Evolutionary conservation across 2,888 invertebrate species (phyloP).

Genomic region (Phorcus lineatus): DNA sequence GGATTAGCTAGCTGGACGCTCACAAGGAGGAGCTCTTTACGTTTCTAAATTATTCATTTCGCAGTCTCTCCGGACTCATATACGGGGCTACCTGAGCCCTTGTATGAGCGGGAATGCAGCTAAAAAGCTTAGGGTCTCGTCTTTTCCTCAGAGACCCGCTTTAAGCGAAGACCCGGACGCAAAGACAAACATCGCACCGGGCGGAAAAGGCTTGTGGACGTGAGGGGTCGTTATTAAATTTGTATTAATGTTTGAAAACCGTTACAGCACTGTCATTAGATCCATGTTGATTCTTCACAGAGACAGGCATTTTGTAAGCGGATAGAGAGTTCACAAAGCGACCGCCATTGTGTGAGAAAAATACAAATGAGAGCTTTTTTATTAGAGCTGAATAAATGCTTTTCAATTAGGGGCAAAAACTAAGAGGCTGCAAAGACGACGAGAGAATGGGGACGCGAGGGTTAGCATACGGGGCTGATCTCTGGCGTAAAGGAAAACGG

Average conservation of each 20-base stretch:
- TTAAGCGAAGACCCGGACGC: background rate
- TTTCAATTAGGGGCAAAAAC: no score
- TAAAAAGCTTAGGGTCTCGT: background rate
- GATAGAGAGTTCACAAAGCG: background rate
- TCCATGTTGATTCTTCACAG: background rate
- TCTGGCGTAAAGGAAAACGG: no score
- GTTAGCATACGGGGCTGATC: no score
- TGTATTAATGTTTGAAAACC: background rate
- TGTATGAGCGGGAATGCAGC: background rate
- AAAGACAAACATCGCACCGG: background rate
- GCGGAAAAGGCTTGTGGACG: background rate
- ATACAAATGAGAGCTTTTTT: background rate
- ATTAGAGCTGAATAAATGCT: no score
- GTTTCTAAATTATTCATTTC: constrained; percentile 21
- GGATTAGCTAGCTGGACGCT: background rate
- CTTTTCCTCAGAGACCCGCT: background rate
- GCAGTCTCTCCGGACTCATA: constrained; percentile 2
- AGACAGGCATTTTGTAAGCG: background rate
- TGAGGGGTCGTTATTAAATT: background rate
- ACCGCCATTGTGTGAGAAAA: background rate
- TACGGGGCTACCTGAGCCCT: background rate
- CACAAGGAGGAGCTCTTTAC: background rate
- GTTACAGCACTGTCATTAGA: background rate
- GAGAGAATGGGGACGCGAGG: no score
- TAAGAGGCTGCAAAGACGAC: no score